These are phyloP conservation scores for Listronotus oregonensis DNA, from an alignment of 1,140 invertebrate genomes.

Conservation along the genomic window DNA sequence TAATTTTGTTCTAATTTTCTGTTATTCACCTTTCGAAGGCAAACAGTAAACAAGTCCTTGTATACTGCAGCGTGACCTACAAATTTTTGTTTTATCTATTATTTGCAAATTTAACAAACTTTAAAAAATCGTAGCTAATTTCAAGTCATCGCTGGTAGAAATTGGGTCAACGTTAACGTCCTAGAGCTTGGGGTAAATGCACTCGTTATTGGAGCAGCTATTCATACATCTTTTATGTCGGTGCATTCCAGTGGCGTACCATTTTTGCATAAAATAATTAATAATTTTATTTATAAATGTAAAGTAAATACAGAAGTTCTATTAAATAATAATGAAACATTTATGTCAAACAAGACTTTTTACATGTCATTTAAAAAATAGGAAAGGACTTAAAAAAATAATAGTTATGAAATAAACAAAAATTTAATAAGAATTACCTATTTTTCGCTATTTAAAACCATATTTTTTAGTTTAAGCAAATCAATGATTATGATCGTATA, in stretches of 20 bases:
- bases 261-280: not conserved
- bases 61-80: constrained; percentile 8
- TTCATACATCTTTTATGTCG: constrained; percentile 2
- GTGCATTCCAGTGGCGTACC: not conserved
- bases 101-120: constrained; percentile 17
- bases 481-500: too few species aligned
- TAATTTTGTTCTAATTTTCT: constrained; percentile 22
- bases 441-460: too few species aligned
- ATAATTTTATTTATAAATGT: too few species aligned
- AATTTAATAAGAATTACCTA: too few species aligned
- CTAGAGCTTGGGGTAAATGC: constrained; percentile 29
- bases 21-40: constrained; percentile 26
- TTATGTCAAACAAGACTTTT: too few species aligned
- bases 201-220: constrained; percentile 24
- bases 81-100: constrained; percentile 9
- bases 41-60: constrained; percentile 25
- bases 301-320: too few species aligned
- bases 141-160: not conserved
- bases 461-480: too few species aligned
- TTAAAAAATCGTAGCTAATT: not conserved
- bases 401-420: too few species aligned
- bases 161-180: constrained; percentile 29
- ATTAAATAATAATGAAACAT: too few species aligned
- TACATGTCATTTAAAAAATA: too few species aligned
- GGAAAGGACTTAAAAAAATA: too few species aligned